These are phyloP conservation scores for Pheosia tremula DNA, from an alignment of 2,888 invertebrate species.

Conservation along the genomic window DNA sequence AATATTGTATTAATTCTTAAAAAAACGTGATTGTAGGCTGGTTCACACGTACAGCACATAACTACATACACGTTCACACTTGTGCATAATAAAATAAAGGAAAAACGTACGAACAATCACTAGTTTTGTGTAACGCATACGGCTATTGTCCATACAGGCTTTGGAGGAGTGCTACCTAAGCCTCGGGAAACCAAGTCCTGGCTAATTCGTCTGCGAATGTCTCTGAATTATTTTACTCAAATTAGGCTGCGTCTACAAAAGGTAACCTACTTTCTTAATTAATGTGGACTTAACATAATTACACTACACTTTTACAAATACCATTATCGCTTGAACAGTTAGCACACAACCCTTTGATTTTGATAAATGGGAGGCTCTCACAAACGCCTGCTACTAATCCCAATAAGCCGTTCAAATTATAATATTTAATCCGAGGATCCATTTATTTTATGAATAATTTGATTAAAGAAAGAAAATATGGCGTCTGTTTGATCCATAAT, in stretches of 20 bases:
- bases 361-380: constrained; percentile 25
- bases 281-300: constrained; percentile 21
- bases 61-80: no score
- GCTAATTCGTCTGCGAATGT: no score
- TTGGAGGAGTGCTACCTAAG: no score
- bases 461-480: constrained; percentile 6
- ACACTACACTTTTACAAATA: constrained; percentile 23
- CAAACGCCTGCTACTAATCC: constrained; percentile 14
- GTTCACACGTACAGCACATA: no score
- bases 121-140: no score
- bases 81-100: no score
- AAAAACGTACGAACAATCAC: no score
- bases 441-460: constrained; percentile 5
- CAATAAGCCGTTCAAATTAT: constrained; percentile 20
- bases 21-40: no score
- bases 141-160: no score
- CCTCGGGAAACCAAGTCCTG: no score
- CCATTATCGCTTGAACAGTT: constrained; percentile 29
- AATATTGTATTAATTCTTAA: no score
- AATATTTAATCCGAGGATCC: constrained; percentile 13
- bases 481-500: background rate
- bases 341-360: constrained; percentile 27
- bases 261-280: constrained; percentile 21
- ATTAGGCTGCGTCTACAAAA: background rate
- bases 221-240: background rate